Evolutionary conservation across 2,888 invertebrate species (phyloP).

Genomic region (Ellobium chinense): DNA sequence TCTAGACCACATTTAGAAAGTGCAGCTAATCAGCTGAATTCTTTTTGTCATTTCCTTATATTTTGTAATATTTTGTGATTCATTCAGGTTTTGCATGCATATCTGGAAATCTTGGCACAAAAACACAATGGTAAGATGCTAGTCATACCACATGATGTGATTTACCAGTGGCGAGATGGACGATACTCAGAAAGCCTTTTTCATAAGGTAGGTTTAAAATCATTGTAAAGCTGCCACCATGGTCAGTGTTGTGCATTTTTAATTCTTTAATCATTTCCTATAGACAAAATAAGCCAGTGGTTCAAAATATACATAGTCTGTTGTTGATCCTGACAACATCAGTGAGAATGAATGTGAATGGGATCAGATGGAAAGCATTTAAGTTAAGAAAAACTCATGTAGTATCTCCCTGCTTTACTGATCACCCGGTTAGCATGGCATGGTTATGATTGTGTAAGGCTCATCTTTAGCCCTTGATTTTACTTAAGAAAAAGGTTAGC

Average conservation of each 20-base stretch:
- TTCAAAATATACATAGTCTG: neutral
- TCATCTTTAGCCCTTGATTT: too few relatives aligned
- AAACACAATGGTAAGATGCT: constrained; percentile 44
- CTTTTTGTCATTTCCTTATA: too few relatives aligned
- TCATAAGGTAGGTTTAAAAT: constrained; percentile 41
- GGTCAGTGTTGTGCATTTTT: neutral
- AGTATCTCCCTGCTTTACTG: too few relatives aligned
- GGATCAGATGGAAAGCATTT: too few relatives aligned
- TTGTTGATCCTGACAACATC: neutral
- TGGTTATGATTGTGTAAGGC: too few relatives aligned
- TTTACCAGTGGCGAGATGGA: constrained; percentile 34
- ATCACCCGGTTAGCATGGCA: too few relatives aligned
- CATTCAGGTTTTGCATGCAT: constrained; percentile 38
- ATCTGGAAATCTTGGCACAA: constrained; percentile 39
- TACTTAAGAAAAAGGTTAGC: too few relatives aligned
- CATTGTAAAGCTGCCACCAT: neutral
- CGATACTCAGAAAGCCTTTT: constrained; percentile 33
- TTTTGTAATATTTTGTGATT: too few relatives aligned
- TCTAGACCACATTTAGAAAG: too few relatives aligned
- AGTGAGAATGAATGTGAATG: too few relatives aligned
- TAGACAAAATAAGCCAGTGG: neutral
- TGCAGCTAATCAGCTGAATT: too few relatives aligned
- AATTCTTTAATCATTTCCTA: neutral
- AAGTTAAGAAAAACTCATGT: too few relatives aligned
- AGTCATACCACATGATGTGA: constrained; percentile 37